These are phyloP conservation scores for Ganaspis brasiliensis DNA, from an alignment of 2,888 invertebrate genomes.

Conservation along the genomic window DNA sequence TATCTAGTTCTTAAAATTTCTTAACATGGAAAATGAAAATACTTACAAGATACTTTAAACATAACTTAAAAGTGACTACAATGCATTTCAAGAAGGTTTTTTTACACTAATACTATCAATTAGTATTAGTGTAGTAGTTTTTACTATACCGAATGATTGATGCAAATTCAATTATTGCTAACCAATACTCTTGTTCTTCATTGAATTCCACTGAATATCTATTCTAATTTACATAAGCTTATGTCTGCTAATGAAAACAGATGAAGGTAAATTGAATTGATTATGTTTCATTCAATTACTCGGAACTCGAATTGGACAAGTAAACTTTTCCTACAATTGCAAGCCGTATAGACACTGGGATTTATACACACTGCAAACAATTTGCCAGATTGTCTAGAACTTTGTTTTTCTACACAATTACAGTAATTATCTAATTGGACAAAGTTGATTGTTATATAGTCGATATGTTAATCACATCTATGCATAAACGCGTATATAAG, in stretches of 20 bases:
- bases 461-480: not conserved
- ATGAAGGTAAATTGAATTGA: not conserved
- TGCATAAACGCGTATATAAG: slow-evolving; percentile 22
- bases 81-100: too few species aligned
- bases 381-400: slow-evolving; percentile 3
- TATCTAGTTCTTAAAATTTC: too few species aligned
- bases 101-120: too few species aligned
- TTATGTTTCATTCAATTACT: slow-evolving; percentile 7
- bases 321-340: slow-evolving; percentile 12
- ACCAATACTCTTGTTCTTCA: not conserved
- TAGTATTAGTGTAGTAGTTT: too few species aligned
- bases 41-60: too few species aligned
- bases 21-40: too few species aligned
- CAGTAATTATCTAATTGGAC: not conserved
- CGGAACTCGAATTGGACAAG: not conserved
- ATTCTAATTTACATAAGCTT: not conserved
- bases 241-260: not conserved
- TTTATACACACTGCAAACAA: not conserved
- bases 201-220: not conserved
- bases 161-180: not conserved
- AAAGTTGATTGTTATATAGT: not conserved
- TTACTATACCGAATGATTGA: not conserved
- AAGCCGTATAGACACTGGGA: not conserved
- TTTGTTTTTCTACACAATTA: not conserved
- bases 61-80: too few species aligned